phyloP scores from a whole-genome alignment of 2,797 vertebrate species.

The Percopsis omiscomaycus region DNA sequence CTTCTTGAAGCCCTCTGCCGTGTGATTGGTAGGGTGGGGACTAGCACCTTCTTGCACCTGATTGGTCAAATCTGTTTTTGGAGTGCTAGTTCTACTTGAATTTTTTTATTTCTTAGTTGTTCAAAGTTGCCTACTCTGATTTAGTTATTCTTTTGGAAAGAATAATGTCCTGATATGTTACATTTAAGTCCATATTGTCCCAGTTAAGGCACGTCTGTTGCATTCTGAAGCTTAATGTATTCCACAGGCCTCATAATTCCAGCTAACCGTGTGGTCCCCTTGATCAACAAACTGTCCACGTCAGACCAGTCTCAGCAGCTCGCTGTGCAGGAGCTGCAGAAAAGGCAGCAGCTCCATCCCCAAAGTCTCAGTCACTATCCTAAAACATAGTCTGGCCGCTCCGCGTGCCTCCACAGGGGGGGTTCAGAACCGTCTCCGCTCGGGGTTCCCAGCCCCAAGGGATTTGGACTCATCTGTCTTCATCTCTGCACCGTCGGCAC shows the following conservation, averaged over 20 bases:
- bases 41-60: too few relatives aligned
- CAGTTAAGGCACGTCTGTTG: background rate
- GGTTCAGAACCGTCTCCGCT: constrained; percentile 8
- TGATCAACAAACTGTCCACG: constrained; percentile 92
- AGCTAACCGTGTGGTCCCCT: constrained; percentile 90
- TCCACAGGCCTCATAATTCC: constrained; percentile 95
- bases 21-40: too few relatives aligned
- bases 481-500: constrained; percentile 48
- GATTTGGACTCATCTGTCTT: constrained; percentile 27
- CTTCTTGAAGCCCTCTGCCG: too few relatives aligned
- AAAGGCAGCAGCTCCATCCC: constrained; percentile 97
- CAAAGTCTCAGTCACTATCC: constrained; percentile 91
- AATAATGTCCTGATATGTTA: too few relatives aligned
- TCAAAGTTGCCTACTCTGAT: background rate
- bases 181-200: background rate
- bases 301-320: constrained; percentile 98
- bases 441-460: constrained; percentile 27
- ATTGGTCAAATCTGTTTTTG: too few relatives aligned
- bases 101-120: too few relatives aligned
- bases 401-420: background rate
- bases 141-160: background rate
- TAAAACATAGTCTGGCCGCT: constrained; percentile 75
- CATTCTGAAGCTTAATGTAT: constrained; percentile 6
- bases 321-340: constrained; percentile 95
- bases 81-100: too few relatives aligned